Evolutionary conservation across 2,113 vertebrate species (phyloP).

Genomic region (Sceloporus tristichus): DNA sequence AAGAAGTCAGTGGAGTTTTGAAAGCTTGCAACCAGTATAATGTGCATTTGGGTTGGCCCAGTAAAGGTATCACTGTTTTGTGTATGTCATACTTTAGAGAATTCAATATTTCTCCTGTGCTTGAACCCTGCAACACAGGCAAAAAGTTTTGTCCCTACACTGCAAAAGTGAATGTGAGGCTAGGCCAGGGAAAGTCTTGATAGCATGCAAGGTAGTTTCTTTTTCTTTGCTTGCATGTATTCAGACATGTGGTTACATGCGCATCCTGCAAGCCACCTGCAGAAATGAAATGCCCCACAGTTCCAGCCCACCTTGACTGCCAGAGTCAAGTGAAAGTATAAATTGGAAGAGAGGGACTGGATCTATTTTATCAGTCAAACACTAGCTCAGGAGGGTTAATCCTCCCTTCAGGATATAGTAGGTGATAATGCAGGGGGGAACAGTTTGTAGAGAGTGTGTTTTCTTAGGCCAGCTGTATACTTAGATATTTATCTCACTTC

Average conservation of each 20-base stretch:
- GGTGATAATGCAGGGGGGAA: background rate
- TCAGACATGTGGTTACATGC: background rate
- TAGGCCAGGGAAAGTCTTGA: background rate
- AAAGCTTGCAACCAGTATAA: too few relatives aligned
- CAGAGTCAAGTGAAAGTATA: background rate
- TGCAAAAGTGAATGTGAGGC: too few relatives aligned
- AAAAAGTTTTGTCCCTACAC: background rate
- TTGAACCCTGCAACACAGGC: too few relatives aligned
- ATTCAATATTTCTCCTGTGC: too few relatives aligned
- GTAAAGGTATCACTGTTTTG: too few relatives aligned
- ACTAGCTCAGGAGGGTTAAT: background rate
- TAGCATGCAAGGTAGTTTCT: background rate
- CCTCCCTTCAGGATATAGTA: background rate
- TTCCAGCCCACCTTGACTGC: background rate
- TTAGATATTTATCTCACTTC: background rate
- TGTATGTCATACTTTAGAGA: background rate
- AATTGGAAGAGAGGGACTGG: background rate
- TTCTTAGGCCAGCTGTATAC: background rate
- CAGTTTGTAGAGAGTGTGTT: accelerated
- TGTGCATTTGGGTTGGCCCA: too few relatives aligned
- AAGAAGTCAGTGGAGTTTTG: too few relatives aligned
- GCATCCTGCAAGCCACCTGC: background rate
- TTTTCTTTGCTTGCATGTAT: background rate
- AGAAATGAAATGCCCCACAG: background rate
- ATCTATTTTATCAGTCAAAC: background rate